phyloP scores from a whole-genome alignment of 2,797 vertebrate genomes.

The Gymnoscopelus braueri region DNA sequence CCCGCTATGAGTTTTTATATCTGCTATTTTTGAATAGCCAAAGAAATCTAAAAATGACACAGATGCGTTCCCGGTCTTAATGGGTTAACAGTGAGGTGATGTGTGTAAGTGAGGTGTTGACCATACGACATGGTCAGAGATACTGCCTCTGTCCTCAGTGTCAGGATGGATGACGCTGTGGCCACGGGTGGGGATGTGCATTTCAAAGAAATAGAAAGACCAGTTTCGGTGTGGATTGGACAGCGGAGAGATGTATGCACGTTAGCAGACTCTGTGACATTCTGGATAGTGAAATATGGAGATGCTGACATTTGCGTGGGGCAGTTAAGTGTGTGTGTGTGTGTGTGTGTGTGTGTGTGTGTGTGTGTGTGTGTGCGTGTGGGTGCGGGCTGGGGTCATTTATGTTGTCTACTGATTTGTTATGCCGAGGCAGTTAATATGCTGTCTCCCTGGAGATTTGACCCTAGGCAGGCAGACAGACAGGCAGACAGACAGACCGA shows the following conservation, averaged over 20 bases:
- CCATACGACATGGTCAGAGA: too few relatives aligned
- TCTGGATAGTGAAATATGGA: conserved; percentile 39
- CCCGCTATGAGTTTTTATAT: too few relatives aligned
- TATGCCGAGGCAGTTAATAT: conserved; percentile 24
- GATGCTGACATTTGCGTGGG: conserved; percentile 52
- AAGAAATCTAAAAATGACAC: too few relatives aligned
- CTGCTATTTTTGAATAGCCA: too few relatives aligned
- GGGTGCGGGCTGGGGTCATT: conserved; percentile 5
- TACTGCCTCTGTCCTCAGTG: not conserved
- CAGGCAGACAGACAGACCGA: not conserved
- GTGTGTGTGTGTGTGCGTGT: conserved; percentile 11
- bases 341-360: conserved; percentile 22
- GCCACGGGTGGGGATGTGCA: not conserved
- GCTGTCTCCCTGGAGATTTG: conserved; percentile 36
- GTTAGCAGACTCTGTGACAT: conserved; percentile 13
- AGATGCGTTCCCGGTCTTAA: too few relatives aligned
- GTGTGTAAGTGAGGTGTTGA: not conserved
- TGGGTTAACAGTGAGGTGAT: too few relatives aligned
- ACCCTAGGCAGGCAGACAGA: conserved; percentile 24
- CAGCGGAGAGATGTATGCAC: conserved; percentile 11
- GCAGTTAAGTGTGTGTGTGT: conserved; percentile 30
- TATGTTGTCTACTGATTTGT: conserved; percentile 22
- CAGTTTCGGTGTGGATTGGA: not conserved
- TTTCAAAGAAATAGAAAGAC: conserved; percentile 7
- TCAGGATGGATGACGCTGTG: not conserved